Conservation (phyloP, 2,113 vertebrate species). For the Hippocampus guttulatus region DNA sequence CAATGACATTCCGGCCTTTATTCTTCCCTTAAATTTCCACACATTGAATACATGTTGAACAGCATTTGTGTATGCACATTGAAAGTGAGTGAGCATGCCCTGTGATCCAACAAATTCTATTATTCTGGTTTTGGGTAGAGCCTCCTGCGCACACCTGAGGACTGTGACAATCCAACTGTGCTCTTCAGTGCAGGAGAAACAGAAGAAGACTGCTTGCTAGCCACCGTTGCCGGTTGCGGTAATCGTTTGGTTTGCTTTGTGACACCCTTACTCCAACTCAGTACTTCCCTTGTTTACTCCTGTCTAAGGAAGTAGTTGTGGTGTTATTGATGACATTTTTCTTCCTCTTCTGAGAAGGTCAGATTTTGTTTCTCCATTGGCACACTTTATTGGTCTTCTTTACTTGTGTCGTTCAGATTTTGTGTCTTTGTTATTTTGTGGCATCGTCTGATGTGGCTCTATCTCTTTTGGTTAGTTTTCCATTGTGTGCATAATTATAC, state of each 20-base stretch:
- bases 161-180: neutral
- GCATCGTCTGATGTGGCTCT: no score
- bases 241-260: neutral
- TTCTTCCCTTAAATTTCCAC: neutral
- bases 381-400: no score
- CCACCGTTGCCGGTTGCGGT: neutral
- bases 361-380: no score
- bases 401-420: neutral
- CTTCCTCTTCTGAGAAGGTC: no score
- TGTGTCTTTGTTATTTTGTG: neutral
- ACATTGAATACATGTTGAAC: neutral
- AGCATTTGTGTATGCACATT: neutral
- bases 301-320: neutral
- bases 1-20: neutral
- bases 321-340: neutral
- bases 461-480: neutral
- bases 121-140: neutral
- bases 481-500: neutral
- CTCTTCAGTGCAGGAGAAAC: neutral
- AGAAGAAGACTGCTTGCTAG: neutral
- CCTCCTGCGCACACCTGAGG: neutral
- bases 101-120: neutral
- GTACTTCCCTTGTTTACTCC: neutral
- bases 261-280: neutral
- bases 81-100: neutral